Base-by-base conservation (phyloP, 1,140 invertebrate genomes). In the Wiebesia pumilae region DNA sequence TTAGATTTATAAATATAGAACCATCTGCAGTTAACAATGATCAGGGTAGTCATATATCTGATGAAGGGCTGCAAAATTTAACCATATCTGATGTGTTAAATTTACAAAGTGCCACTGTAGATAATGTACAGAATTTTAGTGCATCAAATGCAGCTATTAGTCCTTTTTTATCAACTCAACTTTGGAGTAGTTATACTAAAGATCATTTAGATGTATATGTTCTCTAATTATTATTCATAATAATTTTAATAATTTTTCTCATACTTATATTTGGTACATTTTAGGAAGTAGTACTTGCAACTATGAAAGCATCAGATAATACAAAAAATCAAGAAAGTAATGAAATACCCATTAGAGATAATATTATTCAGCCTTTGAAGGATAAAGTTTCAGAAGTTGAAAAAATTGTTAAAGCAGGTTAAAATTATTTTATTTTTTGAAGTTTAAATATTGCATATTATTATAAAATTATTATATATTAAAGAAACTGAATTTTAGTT, bases 1-100 rank as follows among this genome's bases (percentile, higher is more conserved):
- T 38, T 87, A 96, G 95, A 38, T 96, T 96, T 91, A 94, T 96
- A 81, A 96, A 96, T 92, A 95, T 97, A 90, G 96, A 97, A 93
- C 95, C 96, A 81, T 95, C 96, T 69, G 92, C 95, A 7, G 95
- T 94, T 84, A 95, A 95, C 75, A 94, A 94, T 62, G 91, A 92
- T 78, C 91, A 90, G 83, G 92, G 93, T 67, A 91, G 80, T 83
- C 92, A 93, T 58, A 83, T 91, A 82, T 90, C 91, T 6, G 90
- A 92, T 80, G 93, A 94, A 71, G 89, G 89, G 91, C 80, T 88
- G 88, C 73, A 92, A 35, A 93, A 91, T 90, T 90, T 92, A 87
- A 91, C 90, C 67, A 83, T 91, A 69, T 65, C 85, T 33, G 90
- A 91, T 30, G 90, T 91, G 83, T 65, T 89, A 12, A 89, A 90